These are phyloP conservation scores for Tricholaema leucomelas DNA, from an alignment of 2,113 vertebrate species.

Conservation along the genomic window DNA sequence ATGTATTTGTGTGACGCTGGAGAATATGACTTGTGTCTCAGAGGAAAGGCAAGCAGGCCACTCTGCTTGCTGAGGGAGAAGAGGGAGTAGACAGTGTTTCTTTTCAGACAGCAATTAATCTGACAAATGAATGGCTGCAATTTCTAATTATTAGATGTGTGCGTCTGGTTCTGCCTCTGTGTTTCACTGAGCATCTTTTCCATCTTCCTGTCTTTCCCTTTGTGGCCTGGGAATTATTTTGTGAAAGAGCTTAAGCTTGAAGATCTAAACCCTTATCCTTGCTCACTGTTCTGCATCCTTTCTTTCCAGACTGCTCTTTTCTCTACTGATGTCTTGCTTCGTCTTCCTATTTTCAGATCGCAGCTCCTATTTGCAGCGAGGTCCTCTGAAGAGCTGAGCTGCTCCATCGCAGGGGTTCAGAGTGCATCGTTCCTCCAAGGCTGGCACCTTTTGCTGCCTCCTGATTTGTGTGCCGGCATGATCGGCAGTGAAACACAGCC, in stretches of 20 bases:
- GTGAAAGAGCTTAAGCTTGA: background rate
- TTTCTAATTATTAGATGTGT: background rate
- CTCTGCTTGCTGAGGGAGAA: background rate
- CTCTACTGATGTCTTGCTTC: background rate
- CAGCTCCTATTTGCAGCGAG: rapidly evolving
- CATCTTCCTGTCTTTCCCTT: background rate
- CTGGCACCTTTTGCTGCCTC: background rate
- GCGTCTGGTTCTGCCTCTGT: background rate
- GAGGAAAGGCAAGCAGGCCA: background rate
- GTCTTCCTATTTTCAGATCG: background rate
- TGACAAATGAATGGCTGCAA: background rate
- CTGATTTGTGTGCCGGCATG: background rate
- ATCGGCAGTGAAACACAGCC: background rate
- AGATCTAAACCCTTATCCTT: background rate
- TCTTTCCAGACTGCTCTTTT: background rate
- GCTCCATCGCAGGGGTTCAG: background rate
- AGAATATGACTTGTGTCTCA: background rate
- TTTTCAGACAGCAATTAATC: background rate
- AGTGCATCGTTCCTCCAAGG: background rate
- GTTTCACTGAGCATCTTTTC: background rate
- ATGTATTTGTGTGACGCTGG: background rate
- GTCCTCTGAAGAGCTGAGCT: background rate
- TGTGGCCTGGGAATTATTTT: background rate
- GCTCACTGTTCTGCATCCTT: background rate
- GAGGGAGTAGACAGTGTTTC: background rate